A percentile compares a stretch with the other conserved stretches of the same genome.
phyloP scores from a whole-genome alignment of 2,113 vertebrate species.

The Accipiter virgatus region DNA sequence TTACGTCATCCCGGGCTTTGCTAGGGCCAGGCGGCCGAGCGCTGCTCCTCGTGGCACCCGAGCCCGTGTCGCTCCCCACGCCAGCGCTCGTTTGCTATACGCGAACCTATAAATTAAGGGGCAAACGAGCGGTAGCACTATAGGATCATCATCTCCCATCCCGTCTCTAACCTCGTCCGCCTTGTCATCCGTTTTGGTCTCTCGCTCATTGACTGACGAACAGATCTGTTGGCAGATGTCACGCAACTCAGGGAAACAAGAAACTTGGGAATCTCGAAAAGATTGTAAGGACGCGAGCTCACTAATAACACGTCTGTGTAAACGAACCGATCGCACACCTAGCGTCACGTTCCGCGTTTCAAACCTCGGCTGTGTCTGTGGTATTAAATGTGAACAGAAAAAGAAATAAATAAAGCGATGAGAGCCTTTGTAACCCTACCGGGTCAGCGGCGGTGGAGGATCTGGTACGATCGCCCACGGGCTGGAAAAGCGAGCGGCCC shows the following conservation, averaged over 20 bases:
- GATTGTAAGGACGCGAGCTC: not conserved
- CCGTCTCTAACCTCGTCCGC: not conserved
- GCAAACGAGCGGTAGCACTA: not conserved
- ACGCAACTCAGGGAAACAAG: constrained; percentile 51
- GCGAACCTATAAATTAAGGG: not conserved
- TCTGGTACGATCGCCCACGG: accelerated
- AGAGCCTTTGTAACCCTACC: not conserved
- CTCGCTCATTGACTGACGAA: not conserved
- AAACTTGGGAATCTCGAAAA: not conserved
- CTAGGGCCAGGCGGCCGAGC: not conserved
- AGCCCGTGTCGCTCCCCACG: not conserved
- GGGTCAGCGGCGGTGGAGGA: not conserved
- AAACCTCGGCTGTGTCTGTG: not conserved
- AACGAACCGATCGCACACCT: not conserved
- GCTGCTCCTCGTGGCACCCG: not conserved
- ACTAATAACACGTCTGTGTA: not conserved
- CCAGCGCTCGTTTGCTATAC: not conserved
- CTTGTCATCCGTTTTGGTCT: not conserved
- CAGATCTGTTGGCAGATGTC: not conserved
- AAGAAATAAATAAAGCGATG: constrained; percentile 28
- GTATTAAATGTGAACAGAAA: constrained; percentile 33
- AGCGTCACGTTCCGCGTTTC: not conserved
- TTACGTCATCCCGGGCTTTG: not conserved
- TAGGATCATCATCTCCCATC: not conserved
- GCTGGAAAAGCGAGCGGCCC: not conserved